phyloP scores from a whole-genome alignment of 1,140 invertebrate species.

The Calycopis cecrops region DNA sequence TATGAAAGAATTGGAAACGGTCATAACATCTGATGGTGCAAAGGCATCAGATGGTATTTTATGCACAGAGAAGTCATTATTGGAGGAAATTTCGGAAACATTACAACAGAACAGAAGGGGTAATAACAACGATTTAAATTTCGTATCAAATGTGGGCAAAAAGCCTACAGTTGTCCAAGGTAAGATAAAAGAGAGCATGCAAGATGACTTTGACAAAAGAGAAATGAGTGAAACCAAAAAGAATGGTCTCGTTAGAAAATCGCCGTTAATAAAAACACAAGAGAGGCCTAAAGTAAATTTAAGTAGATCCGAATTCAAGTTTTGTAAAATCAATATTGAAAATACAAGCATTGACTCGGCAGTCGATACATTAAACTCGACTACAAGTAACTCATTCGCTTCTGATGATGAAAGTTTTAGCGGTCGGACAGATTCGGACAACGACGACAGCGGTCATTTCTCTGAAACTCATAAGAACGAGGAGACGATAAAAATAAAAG shows the following conservation, averaged over 20 bases:
- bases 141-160: constrained; percentile 41
- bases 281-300: constrained; percentile 77
- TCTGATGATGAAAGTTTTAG: constrained; percentile 73
- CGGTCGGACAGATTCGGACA: constrained; percentile 68
- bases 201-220: constrained; percentile 61
- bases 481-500: constrained; percentile 71
- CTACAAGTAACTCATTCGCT: constrained; percentile 64
- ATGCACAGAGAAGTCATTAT: constrained; percentile 78
- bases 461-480: constrained; percentile 67
- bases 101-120: constrained; percentile 74
- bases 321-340: constrained; percentile 74
- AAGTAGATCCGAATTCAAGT: constrained; percentile 74
- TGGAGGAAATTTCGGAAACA: constrained; percentile 83
- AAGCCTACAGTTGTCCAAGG: constrained; percentile 64
- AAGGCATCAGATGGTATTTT: constrained; percentile 49
- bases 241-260: constrained; percentile 75
- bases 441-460: constrained; percentile 71
- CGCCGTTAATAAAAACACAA: constrained; percentile 76
- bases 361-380: constrained; percentile 61
- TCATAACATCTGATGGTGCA: constrained; percentile 52
- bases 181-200: constrained; percentile 65
- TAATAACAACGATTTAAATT: constrained; percentile 35
- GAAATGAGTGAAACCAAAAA: constrained; percentile 72
- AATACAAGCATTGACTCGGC: constrained; percentile 64
- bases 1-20: constrained; percentile 70